These are phyloP conservation scores for Nezara viridula DNA, from an alignment of 2,888 invertebrate species.

Conservation along the genomic window DNA sequence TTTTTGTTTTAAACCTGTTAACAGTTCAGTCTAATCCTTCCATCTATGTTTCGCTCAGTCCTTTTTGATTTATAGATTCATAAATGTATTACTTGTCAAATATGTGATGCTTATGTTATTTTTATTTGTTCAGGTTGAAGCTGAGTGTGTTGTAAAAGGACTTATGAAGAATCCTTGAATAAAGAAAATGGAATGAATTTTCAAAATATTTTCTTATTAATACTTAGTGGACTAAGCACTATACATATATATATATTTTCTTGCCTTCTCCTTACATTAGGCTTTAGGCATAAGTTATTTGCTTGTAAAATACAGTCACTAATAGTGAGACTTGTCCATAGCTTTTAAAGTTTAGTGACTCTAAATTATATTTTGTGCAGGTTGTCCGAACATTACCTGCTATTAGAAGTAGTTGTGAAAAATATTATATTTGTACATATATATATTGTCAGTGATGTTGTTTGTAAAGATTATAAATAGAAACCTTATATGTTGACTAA, in stretches of 20 bases:
- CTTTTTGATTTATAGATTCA: too few relatives aligned
- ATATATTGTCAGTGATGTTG: conserved; percentile 23
- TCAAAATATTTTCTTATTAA: neutral
- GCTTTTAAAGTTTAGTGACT: conserved; percentile 54
- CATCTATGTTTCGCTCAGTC: too few relatives aligned
- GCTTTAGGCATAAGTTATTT: conserved; percentile 15
- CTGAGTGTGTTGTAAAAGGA: neutral
- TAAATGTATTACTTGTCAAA: too few relatives aligned
- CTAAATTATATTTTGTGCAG: conserved; percentile 59
- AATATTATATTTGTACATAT: conserved; percentile 31
- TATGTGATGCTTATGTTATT: too few relatives aligned
- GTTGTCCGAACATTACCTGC: conserved; percentile 58
- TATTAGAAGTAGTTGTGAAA: conserved; percentile 2
- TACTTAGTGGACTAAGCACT: neutral
- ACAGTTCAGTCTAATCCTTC: too few relatives aligned
- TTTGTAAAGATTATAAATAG: conserved; percentile 15
- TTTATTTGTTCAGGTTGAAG: neutral
- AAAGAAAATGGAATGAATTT: neutral
- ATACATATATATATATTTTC: neutral
- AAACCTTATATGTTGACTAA: conserved; percentile 30
- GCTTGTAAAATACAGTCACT: conserved; percentile 45
- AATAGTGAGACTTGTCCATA: conserved; percentile 54
- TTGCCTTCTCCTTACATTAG: conserved; percentile 36
- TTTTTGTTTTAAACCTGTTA: too few relatives aligned
- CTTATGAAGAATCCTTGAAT: conserved; percentile 27